Conservation (phyloP, 2,888 invertebrate genomes). For the Diadegma fenestrale region DNA sequence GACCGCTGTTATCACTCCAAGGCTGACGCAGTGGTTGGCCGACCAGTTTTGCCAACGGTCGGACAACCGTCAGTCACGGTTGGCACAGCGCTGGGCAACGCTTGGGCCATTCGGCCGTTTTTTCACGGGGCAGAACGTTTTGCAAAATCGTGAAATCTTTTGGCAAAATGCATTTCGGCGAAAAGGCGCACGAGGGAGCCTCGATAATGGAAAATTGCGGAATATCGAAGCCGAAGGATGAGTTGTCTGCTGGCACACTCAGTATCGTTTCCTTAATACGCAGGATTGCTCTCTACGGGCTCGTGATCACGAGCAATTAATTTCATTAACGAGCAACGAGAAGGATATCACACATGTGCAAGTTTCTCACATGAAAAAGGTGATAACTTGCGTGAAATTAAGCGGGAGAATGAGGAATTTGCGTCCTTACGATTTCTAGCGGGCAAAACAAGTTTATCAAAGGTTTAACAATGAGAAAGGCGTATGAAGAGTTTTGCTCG, state of each 20-base stretch:
- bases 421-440: conserved; percentile 6
- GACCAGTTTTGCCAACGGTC: too few relatives aligned
- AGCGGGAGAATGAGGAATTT: neutral
- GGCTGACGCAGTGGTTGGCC: too few relatives aligned
- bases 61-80: too few relatives aligned
- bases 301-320: conserved; percentile 68
- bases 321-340: conserved; percentile 64
- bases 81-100: too few relatives aligned
- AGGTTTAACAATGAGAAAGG: neutral
- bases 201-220: neutral
- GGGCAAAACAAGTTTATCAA: conserved; percentile 8
- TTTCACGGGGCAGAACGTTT: neutral
- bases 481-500: neutral
- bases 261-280: conserved; percentile 63
- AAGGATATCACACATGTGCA: neutral
- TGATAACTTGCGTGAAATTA: neutral
- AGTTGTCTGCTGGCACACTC: conserved; percentile 11
- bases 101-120: too few relatives aligned
- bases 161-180: neutral
- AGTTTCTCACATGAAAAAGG: conserved; percentile 1
- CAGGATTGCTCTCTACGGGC: conserved; percentile 61
- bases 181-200: neutral
- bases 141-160: neutral
- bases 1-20: too few relatives aligned
- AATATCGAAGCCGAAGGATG: conserved; percentile 23